Conservation (phyloP, 1,140 invertebrate species). For the Caenorhabditis remanei region DNA sequence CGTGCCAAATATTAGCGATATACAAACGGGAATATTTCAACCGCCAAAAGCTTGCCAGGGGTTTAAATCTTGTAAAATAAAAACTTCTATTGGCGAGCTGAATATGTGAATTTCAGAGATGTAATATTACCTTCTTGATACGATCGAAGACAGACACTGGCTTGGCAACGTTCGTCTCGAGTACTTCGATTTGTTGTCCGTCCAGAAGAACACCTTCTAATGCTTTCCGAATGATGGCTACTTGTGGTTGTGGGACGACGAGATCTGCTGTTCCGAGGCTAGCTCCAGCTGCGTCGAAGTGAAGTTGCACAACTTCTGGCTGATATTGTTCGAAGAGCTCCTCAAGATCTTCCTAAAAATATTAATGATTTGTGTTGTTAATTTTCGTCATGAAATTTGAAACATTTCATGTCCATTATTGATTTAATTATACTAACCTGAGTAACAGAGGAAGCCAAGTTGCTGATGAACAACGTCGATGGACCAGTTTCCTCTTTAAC, state of each 20-base stretch:
- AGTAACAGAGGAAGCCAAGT: conserved; percentile 27
- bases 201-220: conserved; percentile 36
- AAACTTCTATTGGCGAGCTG: no score
- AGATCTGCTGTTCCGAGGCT: conserved; percentile 26
- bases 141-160: conserved; percentile 46
- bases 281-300: not conserved
- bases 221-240: conserved; percentile 24
- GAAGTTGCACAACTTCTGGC: conserved; percentile 26
- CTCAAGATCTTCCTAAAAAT: conserved; percentile 39
- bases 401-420: not conserved
- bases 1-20: not conserved
- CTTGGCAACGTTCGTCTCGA: conserved; percentile 15
- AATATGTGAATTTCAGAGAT: not conserved
- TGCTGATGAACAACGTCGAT: conserved; percentile 33
- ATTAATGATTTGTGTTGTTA: not conserved
- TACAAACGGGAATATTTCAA: not conserved
- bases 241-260: conserved; percentile 26
- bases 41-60: not conserved
- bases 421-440: not conserved
- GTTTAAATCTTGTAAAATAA: no score
- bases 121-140: not conserved
- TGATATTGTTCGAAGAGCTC: conserved; percentile 29
- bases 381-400: not conserved
- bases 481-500: conserved; percentile 5
- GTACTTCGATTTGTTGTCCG: conserved; percentile 25